Percentiles rank a stretch among this genome's conserved stretches.
Conservation (phyloP, 2,113 vertebrate genomes). For the Phyllostomus discolor region DNA sequence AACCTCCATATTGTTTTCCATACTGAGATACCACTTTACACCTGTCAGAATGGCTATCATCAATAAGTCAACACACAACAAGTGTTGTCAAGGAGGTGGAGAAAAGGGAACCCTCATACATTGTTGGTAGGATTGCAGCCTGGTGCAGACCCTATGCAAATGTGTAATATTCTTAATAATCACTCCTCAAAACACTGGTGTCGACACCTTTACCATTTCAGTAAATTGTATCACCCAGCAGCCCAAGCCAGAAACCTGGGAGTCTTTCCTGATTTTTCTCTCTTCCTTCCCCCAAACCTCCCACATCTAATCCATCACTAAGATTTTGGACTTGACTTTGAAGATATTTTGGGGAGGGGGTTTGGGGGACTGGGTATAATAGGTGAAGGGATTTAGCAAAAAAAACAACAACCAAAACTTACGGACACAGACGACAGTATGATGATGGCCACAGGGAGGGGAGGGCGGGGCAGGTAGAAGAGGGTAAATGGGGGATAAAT, state of each 20-base stretch:
- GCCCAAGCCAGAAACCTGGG: background rate
- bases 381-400: background rate
- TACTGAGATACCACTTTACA: background rate
- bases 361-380: background rate
- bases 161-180: background rate
- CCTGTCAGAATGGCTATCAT: background rate
- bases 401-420: too few relatives aligned
- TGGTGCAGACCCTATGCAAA: background rate
- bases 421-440: background rate
- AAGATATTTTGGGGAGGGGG: background rate
- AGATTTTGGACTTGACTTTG: background rate
- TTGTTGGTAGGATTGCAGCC: background rate
- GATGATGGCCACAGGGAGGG: background rate
- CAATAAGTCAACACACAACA: background rate
- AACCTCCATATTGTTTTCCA: background rate
- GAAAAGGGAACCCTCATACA: background rate
- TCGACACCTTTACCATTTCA: background rate
- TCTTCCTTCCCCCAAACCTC: background rate
- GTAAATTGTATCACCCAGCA: background rate
- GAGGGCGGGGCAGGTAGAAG: background rate
- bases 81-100: background rate
- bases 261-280: background rate
- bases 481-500: background rate
- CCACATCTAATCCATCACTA: background rate
- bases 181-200: background rate